Conservation (phyloP, 2,888 invertebrate genomes). For the Apamea monoglypha region DNA sequence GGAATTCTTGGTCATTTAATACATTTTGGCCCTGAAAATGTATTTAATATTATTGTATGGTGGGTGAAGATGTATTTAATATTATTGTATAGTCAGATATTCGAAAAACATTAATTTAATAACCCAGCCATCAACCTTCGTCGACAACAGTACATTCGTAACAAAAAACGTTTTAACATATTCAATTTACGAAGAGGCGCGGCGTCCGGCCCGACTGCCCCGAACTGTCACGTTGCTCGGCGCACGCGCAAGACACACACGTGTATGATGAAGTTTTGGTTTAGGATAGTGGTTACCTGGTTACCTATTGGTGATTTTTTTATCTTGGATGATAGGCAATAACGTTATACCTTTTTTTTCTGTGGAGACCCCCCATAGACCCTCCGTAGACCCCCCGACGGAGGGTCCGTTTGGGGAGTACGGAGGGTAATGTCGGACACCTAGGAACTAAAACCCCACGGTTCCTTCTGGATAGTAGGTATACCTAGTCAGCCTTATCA, state of each 20-base stretch:
- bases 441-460: too few species aligned
- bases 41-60: not conserved
- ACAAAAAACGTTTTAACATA: slow-evolving; percentile 83
- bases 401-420: too few species aligned
- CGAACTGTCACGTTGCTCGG: slow-evolving; percentile 49
- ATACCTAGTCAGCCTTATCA: too few species aligned
- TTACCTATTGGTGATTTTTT: not conserved
- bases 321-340: not conserved
- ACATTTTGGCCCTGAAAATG: not conserved
- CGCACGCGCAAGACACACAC: slow-evolving; percentile 49
- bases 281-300: slow-evolving; percentile 3
- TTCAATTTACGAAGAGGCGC: slow-evolving; percentile 77
- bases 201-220: slow-evolving; percentile 73
- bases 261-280: slow-evolving; percentile 27
- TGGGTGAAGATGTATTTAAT: not conserved
- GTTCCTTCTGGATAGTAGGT: too few species aligned
- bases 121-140: slow-evolving; percentile 18
- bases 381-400: not conserved
- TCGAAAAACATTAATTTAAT: slow-evolving; percentile 31
- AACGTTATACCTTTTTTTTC: not conserved
- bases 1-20: not conserved
- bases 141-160: slow-evolving; percentile 65
- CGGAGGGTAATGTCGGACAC: too few species aligned
- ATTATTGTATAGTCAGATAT: not conserved
- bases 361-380: rapidly evolving